These are phyloP conservation scores for Agelas oroides DNA, from an alignment of 37 sponge, comb jelly and placozoan genomes.

Conservation along the genomic window DNA sequence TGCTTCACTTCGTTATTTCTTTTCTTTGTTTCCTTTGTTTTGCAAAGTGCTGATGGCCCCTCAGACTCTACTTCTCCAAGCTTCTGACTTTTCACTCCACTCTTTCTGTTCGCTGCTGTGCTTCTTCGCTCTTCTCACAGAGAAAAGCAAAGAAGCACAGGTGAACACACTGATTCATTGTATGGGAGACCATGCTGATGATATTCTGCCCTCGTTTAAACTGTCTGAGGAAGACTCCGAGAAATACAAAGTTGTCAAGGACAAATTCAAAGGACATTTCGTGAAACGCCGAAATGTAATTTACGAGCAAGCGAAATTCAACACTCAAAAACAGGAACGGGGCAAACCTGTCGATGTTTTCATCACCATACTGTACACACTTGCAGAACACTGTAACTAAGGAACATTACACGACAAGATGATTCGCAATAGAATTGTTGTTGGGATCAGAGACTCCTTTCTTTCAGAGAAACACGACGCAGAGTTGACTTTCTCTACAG, in stretches of 20 bases:
- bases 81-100: too few species aligned
- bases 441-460: conserved; percentile 18
- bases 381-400: conserved; percentile 43
- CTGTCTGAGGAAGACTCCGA: conserved; percentile 26
- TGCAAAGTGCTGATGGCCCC: too few species aligned
- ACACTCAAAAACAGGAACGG: conserved; percentile 28
- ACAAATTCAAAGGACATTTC: conserved; percentile 29
- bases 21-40: too few species aligned
- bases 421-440: conserved; percentile 47
- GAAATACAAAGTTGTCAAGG: conserved; percentile 32
- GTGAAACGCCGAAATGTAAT: conserved; percentile 33
- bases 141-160: conserved; percentile 20
- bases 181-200: conserved; percentile 52
- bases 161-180: conserved; percentile 44
- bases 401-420: conserved; percentile 41
- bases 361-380: conserved; percentile 38
- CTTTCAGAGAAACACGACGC: conserved; percentile 44
- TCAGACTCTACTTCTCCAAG: too few species aligned
- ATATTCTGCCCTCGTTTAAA: conserved; percentile 35
- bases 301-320: conserved; percentile 45
- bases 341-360: conserved; percentile 51
- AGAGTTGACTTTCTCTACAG: conserved; percentile 1
- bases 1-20: too few species aligned
- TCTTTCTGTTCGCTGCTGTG: too few species aligned
- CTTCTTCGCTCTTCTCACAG: too few species aligned